A percentile compares a stretch with the other conserved stretches of the same genome.
Evolutionary conservation across 2,797 vertebrate genomes (phyloP).

Genomic region (Pseudomugil gertrudae): DNA sequence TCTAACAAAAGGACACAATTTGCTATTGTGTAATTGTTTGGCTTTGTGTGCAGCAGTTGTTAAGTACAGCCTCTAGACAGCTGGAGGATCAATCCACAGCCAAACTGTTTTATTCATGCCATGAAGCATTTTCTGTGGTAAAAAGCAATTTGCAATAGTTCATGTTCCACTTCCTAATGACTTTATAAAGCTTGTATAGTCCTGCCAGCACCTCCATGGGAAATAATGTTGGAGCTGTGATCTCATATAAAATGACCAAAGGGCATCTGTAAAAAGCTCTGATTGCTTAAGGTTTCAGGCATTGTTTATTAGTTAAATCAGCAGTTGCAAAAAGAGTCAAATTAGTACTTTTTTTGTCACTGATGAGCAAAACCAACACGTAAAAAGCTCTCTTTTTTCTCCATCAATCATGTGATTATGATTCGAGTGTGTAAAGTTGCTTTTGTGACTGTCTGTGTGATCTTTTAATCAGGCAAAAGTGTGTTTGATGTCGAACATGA

Average conservation of each 20-base stretch:
- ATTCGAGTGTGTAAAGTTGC: constrained; percentile 10
- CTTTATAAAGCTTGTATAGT: constrained; percentile 8
- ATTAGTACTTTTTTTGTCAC: constrained; percentile 1
- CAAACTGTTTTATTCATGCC: constrained; percentile 1
- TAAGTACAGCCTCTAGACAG: constrained; percentile 23
- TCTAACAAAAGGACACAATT: constrained; percentile 20
- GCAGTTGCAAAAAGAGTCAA: background rate
- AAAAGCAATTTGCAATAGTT: constrained; percentile 20
- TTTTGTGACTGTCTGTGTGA: constrained; percentile 27
- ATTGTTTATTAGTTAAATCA: constrained; percentile 23
- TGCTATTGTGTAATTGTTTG: constrained; percentile 26
- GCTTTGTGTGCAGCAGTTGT: constrained; percentile 25
- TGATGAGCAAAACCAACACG: constrained; percentile 5
- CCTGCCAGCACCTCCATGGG: constrained; percentile 12
- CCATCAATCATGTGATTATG: constrained; percentile 17
- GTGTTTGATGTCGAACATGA: background rate
- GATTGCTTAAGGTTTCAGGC: constrained; percentile 38
- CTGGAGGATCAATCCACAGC: constrained; percentile 9
- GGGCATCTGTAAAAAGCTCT: constrained; percentile 26
- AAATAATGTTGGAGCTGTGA: constrained; percentile 33
- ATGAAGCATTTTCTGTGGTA: constrained; percentile 4
- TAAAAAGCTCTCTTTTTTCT: no score
- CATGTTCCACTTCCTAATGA: constrained; percentile 20
- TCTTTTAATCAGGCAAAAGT: constrained; percentile 15
- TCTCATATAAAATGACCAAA: constrained; percentile 36